Evolutionary conservation across 2,888 invertebrate genomes (phyloP).

Genomic region (Endomychus coccineus): DNA sequence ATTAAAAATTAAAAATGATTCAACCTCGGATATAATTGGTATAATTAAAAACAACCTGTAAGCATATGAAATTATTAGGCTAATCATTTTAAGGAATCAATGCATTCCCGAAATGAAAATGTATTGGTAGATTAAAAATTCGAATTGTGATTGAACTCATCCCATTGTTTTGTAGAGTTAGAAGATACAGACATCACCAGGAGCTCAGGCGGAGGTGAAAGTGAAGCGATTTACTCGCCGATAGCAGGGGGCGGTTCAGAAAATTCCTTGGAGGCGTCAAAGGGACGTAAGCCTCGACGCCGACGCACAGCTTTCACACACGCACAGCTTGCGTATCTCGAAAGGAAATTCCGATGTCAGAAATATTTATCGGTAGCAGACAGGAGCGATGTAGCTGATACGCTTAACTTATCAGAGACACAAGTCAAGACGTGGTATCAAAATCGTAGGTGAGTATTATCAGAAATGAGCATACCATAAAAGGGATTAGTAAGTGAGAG

Average conservation of each 20-base stretch:
- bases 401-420: conserved; percentile 82
- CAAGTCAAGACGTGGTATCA: conserved; percentile 97
- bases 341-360: conserved; percentile 87
- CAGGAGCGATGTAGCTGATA: conserved; percentile 86
- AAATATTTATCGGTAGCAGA: conserved; percentile 92
- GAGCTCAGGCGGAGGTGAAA: conserved; percentile 10
- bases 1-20: no score
- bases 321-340: conserved; percentile 84
- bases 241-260: not conserved
- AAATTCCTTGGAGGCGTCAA: conserved; percentile 9
- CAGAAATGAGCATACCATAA: no score
- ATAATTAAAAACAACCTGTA: no score
- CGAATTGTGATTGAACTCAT: no score
- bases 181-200: conserved; percentile 11
- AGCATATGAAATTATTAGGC: no score
- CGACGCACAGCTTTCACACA: conserved; percentile 90
- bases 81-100: no score
- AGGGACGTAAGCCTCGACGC: conserved; percentile 64
- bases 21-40: no score
- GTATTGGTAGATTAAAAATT: no score
- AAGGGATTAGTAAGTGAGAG: no score
- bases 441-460: conserved; percentile 66
- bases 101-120: no score
- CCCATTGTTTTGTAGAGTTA: conserved; percentile 7
- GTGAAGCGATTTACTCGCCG: not conserved